Evolutionary conservation across 2,888 invertebrate species (phyloP), one percentile per base, ranked within the genome.

Genomic region (Alcis repandata): DNA sequence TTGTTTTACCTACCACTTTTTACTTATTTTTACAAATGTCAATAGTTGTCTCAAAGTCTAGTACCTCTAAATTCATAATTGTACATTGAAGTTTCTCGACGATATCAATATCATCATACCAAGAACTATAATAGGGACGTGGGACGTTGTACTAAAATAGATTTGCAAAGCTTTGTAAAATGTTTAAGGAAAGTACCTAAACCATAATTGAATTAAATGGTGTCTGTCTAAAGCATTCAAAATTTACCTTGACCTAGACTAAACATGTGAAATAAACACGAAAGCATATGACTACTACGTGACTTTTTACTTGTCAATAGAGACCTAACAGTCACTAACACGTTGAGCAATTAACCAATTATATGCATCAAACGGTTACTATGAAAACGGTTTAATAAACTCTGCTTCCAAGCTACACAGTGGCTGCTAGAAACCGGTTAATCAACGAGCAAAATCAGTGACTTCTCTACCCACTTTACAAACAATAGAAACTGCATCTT

Each of bases 401-500:
- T 48, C 41, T 19, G n/a, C 48, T 53, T 40, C 27, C 1, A 33
- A 40, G 11, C 40, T 43, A 59, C 13, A 59, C 41, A 45, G 45
- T 38, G 19, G 46, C 56, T 27, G 46, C 59, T 45, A 65, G 48
- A 69, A 70, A 69, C 60, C 62, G 36, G 54, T 49, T 63, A 59
- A 59, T 52, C 63, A 69, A 49, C 45, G 33, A 66, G 63, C 19
- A 64, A 66, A 60, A 57, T 59, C 56, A 60, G 43, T 38, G 49
- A 11, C 36, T 49, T 52, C 41, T 63, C 59, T 63, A 54, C 57
- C 48, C 54, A 67, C 64, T 71, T 71, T 67, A 60, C 69, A 73
- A 68, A 73, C 68, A 71, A 68, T 70, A 70, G 68, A 68, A 67
- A 68, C 60, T 68, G 65, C 69, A 68, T 70, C 51, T 69, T 66